phyloP scores from a whole-genome alignment of 2,888 invertebrate species.

The Brassicogethes aeneus region DNA sequence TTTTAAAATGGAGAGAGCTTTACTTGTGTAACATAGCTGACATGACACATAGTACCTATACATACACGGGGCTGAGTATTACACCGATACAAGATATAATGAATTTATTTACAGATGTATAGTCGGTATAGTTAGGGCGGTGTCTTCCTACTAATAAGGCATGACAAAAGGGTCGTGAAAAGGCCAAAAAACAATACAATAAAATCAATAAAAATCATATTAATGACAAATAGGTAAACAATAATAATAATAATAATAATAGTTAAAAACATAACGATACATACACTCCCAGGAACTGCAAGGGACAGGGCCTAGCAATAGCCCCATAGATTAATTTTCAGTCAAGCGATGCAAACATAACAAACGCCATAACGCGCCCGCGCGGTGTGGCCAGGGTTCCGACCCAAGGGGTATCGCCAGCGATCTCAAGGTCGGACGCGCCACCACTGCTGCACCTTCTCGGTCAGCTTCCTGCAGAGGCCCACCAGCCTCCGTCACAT shows the following conservation, averaged over 20 bases:
- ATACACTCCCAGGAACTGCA: conserved; percentile 32
- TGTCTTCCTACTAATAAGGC: conserved; percentile 39
- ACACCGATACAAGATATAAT: conserved; percentile 38
- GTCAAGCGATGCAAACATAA: conserved; percentile 38
- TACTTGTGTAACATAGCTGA: conserved; percentile 43
- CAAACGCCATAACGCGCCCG: conserved; percentile 40
- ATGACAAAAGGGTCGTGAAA: conserved; percentile 34
- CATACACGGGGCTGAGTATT: conserved; percentile 42
- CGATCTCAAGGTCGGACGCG: conserved; percentile 62
- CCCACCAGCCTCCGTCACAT: conserved; percentile 92
- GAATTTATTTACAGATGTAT: conserved; percentile 32
- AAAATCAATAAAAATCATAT: no score
- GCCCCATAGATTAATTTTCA: conserved; percentile 23
- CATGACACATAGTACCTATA: conserved; percentile 42
- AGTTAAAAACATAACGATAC: conserved; percentile 7
- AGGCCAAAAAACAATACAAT: conserved; percentile 26
- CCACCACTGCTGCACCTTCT: conserved; percentile 78
- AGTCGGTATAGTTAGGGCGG: conserved; percentile 19
- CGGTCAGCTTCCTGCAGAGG: conserved; percentile 83
- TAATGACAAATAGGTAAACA: no score
- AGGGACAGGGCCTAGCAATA: conserved; percentile 26
- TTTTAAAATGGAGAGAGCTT: conserved; percentile 45
- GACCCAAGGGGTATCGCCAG: conserved; percentile 21
- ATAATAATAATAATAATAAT: no score
- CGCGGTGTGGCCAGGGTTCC: conserved; percentile 31